Base-by-base conservation (phyloP, 2,113 vertebrate species). In the Corythornis cristatus region DNA sequence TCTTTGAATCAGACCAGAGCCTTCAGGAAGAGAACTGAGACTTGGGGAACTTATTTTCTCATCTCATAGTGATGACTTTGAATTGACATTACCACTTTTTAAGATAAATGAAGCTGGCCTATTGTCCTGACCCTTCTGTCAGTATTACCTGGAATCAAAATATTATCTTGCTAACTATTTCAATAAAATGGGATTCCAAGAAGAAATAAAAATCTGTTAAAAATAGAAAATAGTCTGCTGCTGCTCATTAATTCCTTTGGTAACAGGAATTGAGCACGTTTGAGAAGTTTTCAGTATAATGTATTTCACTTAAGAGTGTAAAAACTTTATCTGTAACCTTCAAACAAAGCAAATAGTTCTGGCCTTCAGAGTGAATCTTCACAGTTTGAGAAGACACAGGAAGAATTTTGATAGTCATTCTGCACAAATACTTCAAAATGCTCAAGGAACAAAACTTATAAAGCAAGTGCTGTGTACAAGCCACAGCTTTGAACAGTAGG, bases 301-400 rank as follows among this genome's bases (percentile, higher is more conserved):
- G 2, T 29, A 70, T 71, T 89, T 82, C 50, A 79, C 23, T 21
- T 70, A 61, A 31, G 13, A 91, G 50, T 72, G 31, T 12, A 79
- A 73, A 81, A 90, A 66, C 37, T 76, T 65, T 58, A 83, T 33
- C 60, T 71, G 29, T 42, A 93, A 70, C 45, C 37, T 80, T 89
- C 67, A 88, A 56, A 94, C 72, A 76, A 91, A 89, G n/a, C 15
- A 79, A 96, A 50, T 56, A 92, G 68, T 26, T 45, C 21, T 35
- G 72, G 35, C n/a, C 66, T 60, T 76, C 75, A 70, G 46, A 86
- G 35, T 23, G 42, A 91, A 73, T 66, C 48, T 70, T 77, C 60
- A 74, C 20, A 78, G 20, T 42, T 11, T 3, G 28, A 73, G n/a
- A 76, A 84, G 82, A 77, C 62, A 51, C 83, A 86, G 83, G 42